Percentiles rank a stretch among this genome's conserved stretches.
Evolutionary conservation across 2,888 invertebrate genomes (phyloP).

Genomic region (Cryptophagus acutangulus): DNA sequence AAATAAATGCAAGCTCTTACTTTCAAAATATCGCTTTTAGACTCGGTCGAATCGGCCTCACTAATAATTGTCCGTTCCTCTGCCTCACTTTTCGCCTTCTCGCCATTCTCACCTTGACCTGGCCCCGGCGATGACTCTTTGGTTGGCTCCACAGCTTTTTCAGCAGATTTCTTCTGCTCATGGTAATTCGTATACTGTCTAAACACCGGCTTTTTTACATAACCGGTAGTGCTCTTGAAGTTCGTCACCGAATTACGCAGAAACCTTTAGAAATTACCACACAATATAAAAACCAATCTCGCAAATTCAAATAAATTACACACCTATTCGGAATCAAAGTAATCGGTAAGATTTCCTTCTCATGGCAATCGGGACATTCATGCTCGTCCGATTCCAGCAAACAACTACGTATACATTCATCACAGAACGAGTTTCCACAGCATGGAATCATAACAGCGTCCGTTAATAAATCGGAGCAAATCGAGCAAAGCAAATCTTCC

Average conservation of each 20-base stretch:
- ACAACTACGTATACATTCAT: constrained; percentile 92
- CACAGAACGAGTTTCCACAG: constrained; percentile 97
- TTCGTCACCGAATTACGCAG: constrained; percentile 82
- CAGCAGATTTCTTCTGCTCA: constrained; percentile 19
- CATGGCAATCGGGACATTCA: constrained; percentile 91
- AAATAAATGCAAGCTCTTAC: neutral
- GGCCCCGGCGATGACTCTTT: constrained; percentile 1
- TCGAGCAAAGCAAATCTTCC: constrained; percentile 83
- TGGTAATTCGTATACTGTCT: too few relatives aligned
- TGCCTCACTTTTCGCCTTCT: constrained; percentile 28
- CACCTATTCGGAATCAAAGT: constrained; percentile 80
- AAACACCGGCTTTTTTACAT: constrained; percentile 57
- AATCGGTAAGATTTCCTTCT: constrained; percentile 87
- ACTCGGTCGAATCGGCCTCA: constrained; percentile 48
- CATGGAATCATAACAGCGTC: constrained; percentile 98
- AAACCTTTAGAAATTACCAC: constrained; percentile 61
- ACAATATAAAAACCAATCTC: constrained; percentile 4
- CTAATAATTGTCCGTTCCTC: constrained; percentile 45
- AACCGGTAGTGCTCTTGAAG: constrained; percentile 89
- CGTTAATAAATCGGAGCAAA: constrained; percentile 86
- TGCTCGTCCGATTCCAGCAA: constrained; percentile 90
- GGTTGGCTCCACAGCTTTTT: constrained; percentile 10
- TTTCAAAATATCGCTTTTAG: too few relatives aligned
- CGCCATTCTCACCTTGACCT: constrained; percentile 16
- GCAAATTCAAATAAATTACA: constrained; percentile 1